A percentile compares a stretch with the other conserved stretches of the same genome.
phyloP scores from a whole-genome alignment of 2,113 vertebrate species.

The Ardeotis arabs region DNA sequence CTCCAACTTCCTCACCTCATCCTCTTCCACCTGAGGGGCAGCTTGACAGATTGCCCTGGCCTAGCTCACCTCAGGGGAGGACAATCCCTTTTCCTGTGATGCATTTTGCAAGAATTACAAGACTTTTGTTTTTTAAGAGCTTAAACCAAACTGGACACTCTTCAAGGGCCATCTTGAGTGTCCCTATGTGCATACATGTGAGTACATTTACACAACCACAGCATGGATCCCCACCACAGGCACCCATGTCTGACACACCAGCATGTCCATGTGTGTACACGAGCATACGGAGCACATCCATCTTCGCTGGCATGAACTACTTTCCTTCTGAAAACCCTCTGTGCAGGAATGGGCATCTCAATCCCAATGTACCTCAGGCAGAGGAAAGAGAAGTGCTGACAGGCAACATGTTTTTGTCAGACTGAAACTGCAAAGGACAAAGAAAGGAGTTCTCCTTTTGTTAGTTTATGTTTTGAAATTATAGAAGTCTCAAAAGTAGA shows the following conservation, averaged over 20 bases:
- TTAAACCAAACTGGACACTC: background rate
- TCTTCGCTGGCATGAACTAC: background rate
- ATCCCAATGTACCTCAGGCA: background rate
- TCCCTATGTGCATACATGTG: rapidly evolving
- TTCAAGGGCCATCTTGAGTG: background rate
- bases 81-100: background rate
- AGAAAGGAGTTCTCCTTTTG: conserved; percentile 40
- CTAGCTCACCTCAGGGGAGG: background rate
- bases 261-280: rapidly evolving
- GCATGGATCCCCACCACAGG: background rate
- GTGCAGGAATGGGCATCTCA: background rate
- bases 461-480: conserved; percentile 51
- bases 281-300: rapidly evolving
- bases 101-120: background rate
- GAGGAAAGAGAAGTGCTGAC: background rate
- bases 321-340: background rate
- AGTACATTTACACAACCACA: background rate
- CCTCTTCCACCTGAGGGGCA: background rate
- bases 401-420: background rate
- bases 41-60: background rate
- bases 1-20: background rate
- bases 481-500: conserved; percentile 41
- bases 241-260: background rate
- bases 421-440: background rate
- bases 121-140: background rate